Conservation (phyloP, 2,113 vertebrate species). For the Sminthopsis crassicaudata region DNA sequence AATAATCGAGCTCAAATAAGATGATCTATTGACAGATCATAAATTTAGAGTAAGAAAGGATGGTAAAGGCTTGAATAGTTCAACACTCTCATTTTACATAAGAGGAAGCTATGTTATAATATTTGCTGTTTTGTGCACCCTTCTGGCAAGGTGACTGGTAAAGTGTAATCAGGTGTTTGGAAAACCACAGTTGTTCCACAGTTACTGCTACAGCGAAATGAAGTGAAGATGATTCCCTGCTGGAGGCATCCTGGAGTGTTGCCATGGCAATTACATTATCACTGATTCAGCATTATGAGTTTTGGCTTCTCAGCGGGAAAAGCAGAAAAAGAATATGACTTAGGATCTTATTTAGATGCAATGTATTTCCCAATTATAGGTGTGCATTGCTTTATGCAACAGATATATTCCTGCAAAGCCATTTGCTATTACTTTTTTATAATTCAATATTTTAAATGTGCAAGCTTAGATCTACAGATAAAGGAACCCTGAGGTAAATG, state of each 20-base stretch:
- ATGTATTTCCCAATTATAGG: slow-evolving; percentile 39
- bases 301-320: slow-evolving; percentile 57
- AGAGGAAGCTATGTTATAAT: not conserved
- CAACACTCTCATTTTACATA: not conserved
- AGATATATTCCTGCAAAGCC: not conserved
- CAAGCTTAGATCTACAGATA: not conserved
- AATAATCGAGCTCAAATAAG: not conserved
- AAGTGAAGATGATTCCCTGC: slow-evolving; percentile 46
- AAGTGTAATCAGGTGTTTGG: slow-evolving; percentile 51
- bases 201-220: slow-evolving; percentile 54
- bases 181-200: slow-evolving; percentile 12
- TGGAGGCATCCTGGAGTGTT: slow-evolving; percentile 57
- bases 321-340: slow-evolving; percentile 50
- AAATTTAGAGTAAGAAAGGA: not conserved
- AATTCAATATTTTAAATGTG: not conserved
- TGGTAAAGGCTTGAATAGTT: not conserved
- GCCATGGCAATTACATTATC: slow-evolving; percentile 65
- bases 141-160: slow-evolving; percentile 38
- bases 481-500: not conserved
- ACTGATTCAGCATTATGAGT: slow-evolving; percentile 62
- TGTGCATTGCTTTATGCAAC: not conserved
- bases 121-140: not conserved
- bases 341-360: slow-evolving; percentile 46
- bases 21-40: not conserved
- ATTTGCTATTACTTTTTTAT: not conserved